phyloP scores from a whole-genome alignment of 2,888 invertebrate species.

The Netelia inedita region DNA sequence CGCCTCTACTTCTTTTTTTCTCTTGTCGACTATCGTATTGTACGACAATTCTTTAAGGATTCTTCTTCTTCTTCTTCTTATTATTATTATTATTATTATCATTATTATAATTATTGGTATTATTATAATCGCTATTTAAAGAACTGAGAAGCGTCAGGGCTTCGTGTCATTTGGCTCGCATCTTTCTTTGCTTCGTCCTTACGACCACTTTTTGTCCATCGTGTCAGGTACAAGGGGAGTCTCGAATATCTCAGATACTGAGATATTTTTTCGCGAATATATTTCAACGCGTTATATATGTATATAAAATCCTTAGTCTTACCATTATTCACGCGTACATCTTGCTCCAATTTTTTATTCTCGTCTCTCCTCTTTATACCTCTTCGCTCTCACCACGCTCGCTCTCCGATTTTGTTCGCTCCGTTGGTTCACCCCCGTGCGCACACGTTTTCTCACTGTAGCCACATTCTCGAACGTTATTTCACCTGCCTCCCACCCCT shows the following conservation, averaged over 20 bases:
- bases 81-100: neutral
- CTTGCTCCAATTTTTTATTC: constrained; percentile 65
- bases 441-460: constrained; percentile 55
- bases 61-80: too few species aligned
- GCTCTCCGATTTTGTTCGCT: constrained; percentile 56
- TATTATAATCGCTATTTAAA: neutral
- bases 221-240: neutral
- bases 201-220: neutral
- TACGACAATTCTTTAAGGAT: constrained; percentile 15
- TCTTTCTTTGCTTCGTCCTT: neutral
- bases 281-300: neutral
- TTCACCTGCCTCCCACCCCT: constrained; percentile 47
- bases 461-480: constrained; percentile 70
- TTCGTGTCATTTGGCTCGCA: neutral
- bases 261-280: neutral
- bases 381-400: constrained; percentile 26
- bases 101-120: neutral
- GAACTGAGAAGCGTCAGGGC: too few species aligned
- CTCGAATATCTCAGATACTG: neutral
- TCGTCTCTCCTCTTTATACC: constrained; percentile 20
- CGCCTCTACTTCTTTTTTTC: constrained; percentile 34
- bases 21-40: neutral
- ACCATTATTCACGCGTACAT: constrained; percentile 58
- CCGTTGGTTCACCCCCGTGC: constrained; percentile 48
- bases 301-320: constrained; percentile 3